These are phyloP conservation scores for Galeopterus variegatus DNA, from an alignment of 2,113 vertebrate species.

Conservation along the genomic window DNA sequence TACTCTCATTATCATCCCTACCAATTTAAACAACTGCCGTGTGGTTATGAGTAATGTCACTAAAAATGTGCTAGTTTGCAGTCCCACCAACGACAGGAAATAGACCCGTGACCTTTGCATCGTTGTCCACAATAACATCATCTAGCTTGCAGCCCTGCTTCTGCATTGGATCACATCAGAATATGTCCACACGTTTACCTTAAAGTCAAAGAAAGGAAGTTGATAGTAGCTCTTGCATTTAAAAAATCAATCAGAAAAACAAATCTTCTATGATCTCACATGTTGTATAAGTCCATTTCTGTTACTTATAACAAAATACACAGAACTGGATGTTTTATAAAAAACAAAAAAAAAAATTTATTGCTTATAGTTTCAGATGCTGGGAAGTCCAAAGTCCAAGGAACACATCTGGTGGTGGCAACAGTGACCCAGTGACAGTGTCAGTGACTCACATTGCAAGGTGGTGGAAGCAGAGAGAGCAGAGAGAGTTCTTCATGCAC, in stretches of 20 bases:
- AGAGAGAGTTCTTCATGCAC: too few relatives aligned
- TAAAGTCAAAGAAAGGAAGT: not conserved
- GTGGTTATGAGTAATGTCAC: conserved; percentile 70
- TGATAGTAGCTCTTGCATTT: not conserved
- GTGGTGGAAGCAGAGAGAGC: too few relatives aligned
- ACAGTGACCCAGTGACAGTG: too few relatives aligned
- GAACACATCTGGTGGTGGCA: too few relatives aligned
- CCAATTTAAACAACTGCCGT: conserved; percentile 67
- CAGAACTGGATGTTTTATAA: too few relatives aligned
- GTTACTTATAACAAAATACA: too few relatives aligned
- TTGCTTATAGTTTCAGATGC: too few relatives aligned
- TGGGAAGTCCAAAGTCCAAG: too few relatives aligned
- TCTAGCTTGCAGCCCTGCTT: not conserved
- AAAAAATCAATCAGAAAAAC: not conserved
- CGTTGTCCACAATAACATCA: not conserved
- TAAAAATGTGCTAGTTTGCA: conserved; percentile 65
- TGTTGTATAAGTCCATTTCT: not conserved
- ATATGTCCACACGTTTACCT: not conserved
- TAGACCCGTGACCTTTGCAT: conserved; percentile 27
- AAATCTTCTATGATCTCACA: not conserved
- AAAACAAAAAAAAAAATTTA: too few relatives aligned
- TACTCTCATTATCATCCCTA: conserved; percentile 76
- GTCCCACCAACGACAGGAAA: conserved; percentile 25
- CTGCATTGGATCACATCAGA: not conserved
- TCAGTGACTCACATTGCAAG: too few relatives aligned